Evolutionary conservation across 2,888 invertebrate species (phyloP), one percentile per base, ranked within the genome.

Genomic region (Drosophila atripex): DNA sequence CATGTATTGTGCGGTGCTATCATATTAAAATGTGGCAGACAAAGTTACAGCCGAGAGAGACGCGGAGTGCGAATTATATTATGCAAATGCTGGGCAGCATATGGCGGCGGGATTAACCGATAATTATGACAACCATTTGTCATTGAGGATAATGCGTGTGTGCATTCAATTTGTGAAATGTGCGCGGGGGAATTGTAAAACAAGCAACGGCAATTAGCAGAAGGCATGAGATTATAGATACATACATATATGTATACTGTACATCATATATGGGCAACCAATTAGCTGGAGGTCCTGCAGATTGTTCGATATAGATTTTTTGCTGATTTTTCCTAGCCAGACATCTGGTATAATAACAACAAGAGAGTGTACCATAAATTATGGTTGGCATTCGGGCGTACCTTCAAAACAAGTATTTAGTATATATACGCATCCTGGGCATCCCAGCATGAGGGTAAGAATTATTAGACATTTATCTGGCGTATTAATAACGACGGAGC

Each of bases 21-120:
- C 50, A 43, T 50, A 51, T 32, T 30, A 30, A 35, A 25, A n/a
- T 21, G 45, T 28, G 25, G 11, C 9, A 4, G 45, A 41, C 16
- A 18, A 41, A 41, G 39, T 41, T 41, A 18, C 9, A 41, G 30
- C 16, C 8, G 11, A 11, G 52, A 47, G 28, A 7, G 21, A 1
- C 4, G 12, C 21, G 23, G 45, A 46, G 49, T 70, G 71, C n/a
- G 18, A n/a, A 9, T 18, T 41, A 18, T 71, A 58, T 70, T 88
- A 80, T 80, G 86, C 83, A 86, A 88, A 88, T 83, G 60, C 51
- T 53, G 54, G 49, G 43, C 50, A 75, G 71, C 82, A 88, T 77
- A 88, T 87, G 88, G 84, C 76, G 53, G 50, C 83, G 69, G 64
- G 52, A 87, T 88, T 88, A 85, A 85, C 78, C 86, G 88, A 87